Base-by-base conservation (phyloP, 2,888 invertebrate species). In the Parnassius mnemosyne region DNA sequence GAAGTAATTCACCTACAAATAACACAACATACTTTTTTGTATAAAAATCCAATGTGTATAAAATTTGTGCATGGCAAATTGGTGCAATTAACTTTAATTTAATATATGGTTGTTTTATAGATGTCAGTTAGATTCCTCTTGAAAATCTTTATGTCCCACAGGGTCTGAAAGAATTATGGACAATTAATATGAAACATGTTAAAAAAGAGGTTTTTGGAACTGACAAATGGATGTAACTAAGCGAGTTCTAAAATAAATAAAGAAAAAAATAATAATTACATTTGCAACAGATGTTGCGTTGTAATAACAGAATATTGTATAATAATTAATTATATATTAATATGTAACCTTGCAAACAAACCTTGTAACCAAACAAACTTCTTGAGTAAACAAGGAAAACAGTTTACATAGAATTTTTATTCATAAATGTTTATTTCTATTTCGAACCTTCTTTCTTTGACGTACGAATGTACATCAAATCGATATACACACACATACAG, bases 41-140 rank as follows among this genome's bases (percentile, higher is more conserved):
- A 13, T 49, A 7, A 49, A 13, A 9, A 49, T 13, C 12, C 9
- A 13, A 16, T 13, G 12, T 13, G n/a, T 46, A 20, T 46, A 7
- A 46, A 46, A n/a, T 43, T 49, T 16, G 10, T 43, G 43, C 12
- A 7, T 43, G 52, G 58, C 49, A 59, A 59, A 44, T 50, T 57
- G 46, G 65, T 58, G 63, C 65, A 54, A 58, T 60, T 59, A 34
- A 50, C 53, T 49, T 56, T 20, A 42, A 53, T 41, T 41, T 11
- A 43, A 9, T 43, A 11, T 43, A 43, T 46, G 46, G n/a, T n/a
- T 46, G n/a, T 12, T 46, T 12, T 11, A 46, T n/a, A 46, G n/a
- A n/a, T 2, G 12, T 49, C 49, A 10, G 13, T 2, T 49, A 13
- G 13, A 49, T 49, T 11, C 13, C 49, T 49, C 49, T 49, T 13